phyloP scores from a whole-genome alignment of 92 coral and sea anemone species.

The Zoanthus sociatus region DNA sequence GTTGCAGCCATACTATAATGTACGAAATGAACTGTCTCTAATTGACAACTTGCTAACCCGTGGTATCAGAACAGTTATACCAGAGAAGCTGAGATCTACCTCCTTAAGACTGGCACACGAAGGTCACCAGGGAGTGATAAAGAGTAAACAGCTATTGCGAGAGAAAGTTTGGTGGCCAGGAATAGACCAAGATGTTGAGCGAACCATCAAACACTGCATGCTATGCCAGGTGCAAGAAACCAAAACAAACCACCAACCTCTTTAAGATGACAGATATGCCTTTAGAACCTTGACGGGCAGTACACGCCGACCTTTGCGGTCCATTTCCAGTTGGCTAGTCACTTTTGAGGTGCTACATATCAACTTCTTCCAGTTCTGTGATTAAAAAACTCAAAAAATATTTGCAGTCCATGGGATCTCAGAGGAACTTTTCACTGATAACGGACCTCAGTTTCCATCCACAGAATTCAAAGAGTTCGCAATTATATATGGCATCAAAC shows the following conservation, averaged over 20 bases:
- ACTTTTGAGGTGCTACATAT: not conserved
- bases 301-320: conserved; percentile 19
- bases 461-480: conserved; percentile 34
- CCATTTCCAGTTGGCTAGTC: conserved; percentile 20
- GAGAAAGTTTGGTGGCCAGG: conserved; percentile 61
- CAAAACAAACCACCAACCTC: not conserved
- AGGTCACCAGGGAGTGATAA: conserved; percentile 50
- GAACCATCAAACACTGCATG: conserved; percentile 37
- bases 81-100: conserved; percentile 24
- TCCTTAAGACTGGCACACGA: conserved; percentile 51
- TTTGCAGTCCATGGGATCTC: conserved; percentile 9
- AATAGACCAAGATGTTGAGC: conserved; percentile 39
- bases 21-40: conserved; percentile 36
- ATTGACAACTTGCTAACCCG: conserved; percentile 42
- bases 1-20: conserved; percentile 15
- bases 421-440: not conserved
- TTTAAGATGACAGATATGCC: not conserved
- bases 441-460: conserved; percentile 50
- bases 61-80: conserved; percentile 47
- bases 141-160: conserved; percentile 40
- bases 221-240: conserved; percentile 25
- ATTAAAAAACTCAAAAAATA: not conserved
- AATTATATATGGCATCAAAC: conserved; percentile 35
- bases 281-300: conserved; percentile 13
- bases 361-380: not conserved